Base-by-base conservation (phyloP, 35 echinoderm and acorn worm species). In the Apostichopus japonicus region DNA sequence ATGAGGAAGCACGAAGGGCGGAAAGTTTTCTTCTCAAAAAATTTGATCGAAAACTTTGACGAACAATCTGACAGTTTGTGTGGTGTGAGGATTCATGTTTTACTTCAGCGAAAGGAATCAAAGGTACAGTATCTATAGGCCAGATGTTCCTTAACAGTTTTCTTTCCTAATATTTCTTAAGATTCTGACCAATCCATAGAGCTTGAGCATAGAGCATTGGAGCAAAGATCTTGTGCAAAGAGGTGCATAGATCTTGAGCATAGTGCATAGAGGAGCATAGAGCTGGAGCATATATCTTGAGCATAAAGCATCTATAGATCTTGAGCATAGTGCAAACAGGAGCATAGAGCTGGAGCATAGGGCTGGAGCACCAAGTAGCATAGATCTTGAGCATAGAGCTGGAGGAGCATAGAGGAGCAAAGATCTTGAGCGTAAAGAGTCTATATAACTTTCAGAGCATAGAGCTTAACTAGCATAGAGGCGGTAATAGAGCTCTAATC, bases 1-100 rank as follows among this genome's bases (percentile, higher is more conserved):
- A 83, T 83, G 79, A 83, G 79, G 44, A 83, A 55, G 51, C n/a
- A 83, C 79, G 25, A 55, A n/a, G 24, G n/a, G 13, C 33, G n/a
- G 13, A 83, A 83, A 21, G 51, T 83, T 17, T 33, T 54, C 5
- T 83, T 83, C 21, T 83, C 79, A 4, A 53, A 24, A 21, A 55
- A 55, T 83, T 55, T 83, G 4, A 4, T 44, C 33, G 51, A 54
- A 33, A 83, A 83, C 54, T 33, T 83, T 14, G 44, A 44, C 0
- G 79, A 83, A 83, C 63, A 67, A 19, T 19, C 11, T 11, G 63
- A 10, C 11, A 67, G 63, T 10, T 44, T 44, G 33, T 0, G 2
- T 44, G 33, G 0, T 44, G 79, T 83, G 33, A 83, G 11, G 17
- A 33, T 83, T 33, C 44, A 19, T 52, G 79, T 83, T 83, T 83